A percentile compares a stretch with the other conserved stretches of the same genome.
phyloP scores from a whole-genome alignment of 2,113 vertebrate genomes.

The Halcyon senegalensis region DNA sequence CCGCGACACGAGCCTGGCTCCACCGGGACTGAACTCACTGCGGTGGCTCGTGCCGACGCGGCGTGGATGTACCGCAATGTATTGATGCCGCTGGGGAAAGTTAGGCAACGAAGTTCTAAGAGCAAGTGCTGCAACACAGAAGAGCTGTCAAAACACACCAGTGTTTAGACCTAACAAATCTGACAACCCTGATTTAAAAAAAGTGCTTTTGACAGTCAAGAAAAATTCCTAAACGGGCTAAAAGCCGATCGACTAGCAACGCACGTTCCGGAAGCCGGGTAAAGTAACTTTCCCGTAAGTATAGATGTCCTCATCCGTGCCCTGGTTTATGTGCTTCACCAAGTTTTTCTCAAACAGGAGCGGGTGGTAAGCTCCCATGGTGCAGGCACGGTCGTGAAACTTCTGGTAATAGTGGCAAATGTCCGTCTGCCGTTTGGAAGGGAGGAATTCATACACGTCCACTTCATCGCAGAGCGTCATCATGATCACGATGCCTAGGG shows the following conservation, averaged over 20 bases:
- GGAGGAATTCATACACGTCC: constrained; percentile 81
- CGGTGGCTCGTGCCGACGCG: neutral
- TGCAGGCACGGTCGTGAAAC: constrained; percentile 77
- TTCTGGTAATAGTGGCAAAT: constrained; percentile 80
- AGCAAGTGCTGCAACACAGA: constrained; percentile 1
- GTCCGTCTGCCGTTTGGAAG: constrained; percentile 79
- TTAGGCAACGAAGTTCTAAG: neutral
- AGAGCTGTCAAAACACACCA: constrained; percentile 41
- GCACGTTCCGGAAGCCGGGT: constrained; percentile 67
- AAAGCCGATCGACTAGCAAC: constrained; percentile 19
- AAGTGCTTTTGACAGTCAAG: constrained; percentile 56
- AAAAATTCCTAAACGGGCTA: neutral
- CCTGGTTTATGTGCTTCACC: constrained; percentile 78
- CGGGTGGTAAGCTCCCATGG: constrained; percentile 81
- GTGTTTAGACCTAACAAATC: constrained; percentile 30
- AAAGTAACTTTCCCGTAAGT: constrained; percentile 74
- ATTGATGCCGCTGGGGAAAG: neutral
- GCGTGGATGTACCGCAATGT: neutral
- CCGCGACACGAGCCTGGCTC: neutral
- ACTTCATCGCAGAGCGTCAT: constrained; percentile 80
- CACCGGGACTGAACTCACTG: neutral
- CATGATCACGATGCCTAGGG: constrained; percentile 80
- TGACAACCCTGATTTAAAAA: constrained; percentile 59
- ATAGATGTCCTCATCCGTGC: constrained; percentile 75
- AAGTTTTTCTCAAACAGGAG: constrained; percentile 84